Base-by-base conservation (phyloP, 2,888 invertebrate genomes). In the Caenorhabditis sinica region DNA sequence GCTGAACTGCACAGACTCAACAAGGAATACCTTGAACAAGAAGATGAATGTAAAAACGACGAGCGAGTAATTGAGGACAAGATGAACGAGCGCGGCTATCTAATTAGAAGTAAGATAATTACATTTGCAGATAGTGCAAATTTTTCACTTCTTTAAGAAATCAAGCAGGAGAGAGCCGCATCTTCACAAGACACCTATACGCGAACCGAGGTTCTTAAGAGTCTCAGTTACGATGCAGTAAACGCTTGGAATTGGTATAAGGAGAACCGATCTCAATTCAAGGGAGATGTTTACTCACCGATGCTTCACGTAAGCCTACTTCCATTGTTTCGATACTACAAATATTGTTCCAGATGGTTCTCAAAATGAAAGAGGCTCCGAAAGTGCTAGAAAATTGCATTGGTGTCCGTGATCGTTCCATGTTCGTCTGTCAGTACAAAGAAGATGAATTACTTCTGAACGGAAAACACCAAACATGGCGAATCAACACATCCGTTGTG, bases 351-450 rank as follows among this genome's bases (percentile, higher is more conserved):
- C 56, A 83, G 85, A 83, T 89, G 68, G 20, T 58, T 23, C 36
- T 89, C 3, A 80, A 79, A 13, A 45, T 73, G 20, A 30, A 51
- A 23, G 71, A 76, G 15, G 83, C 85, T 1, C 58, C 85, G 28
- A 71, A 53, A 43, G 77, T 61, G 20, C 63, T 91, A 13, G 89
- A 90, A 82, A 87, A 88, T 72, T 68, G 85, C 25, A 66, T 91
- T 13, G 74, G 82, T 8, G 15, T 15, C 2, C 81, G 90, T n/a
- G 91, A 91, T 79, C 63, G 87, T 28, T 30, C 76, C 9, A 90
- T 90, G 81, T 90, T 91, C 68, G 87, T 91, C 28, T 91, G 89
- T 66, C 85, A 88, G 20, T 86, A 69, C 56, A 81, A 74, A 11
- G 88, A 89, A 58, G 91, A 91, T 68, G 89, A 89, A 49, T 28